Evolutionary conservation across 2,797 vertebrate species (phyloP).

Genomic region (Epinephelus coioides): DNA sequence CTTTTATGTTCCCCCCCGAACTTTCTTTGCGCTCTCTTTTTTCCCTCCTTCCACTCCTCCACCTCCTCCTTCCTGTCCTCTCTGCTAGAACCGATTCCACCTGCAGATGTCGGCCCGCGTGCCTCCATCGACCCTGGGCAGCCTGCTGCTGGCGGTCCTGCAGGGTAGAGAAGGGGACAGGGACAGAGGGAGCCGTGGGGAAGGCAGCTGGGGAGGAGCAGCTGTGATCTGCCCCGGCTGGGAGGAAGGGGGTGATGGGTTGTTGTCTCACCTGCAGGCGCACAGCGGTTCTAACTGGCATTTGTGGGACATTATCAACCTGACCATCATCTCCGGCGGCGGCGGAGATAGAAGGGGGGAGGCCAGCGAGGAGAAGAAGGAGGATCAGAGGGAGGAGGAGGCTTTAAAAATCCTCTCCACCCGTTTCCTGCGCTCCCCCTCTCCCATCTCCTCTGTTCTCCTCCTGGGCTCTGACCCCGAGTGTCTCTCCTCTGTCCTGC

Average conservation of each 20-base stretch:
- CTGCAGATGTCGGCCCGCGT: conserved; percentile 92
- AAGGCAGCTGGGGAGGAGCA: conserved; percentile 86
- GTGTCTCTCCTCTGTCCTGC: conserved; percentile 85
- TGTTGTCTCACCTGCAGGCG: conserved; percentile 88
- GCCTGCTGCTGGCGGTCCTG: conserved; percentile 89
- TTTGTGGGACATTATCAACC: conserved; percentile 88
- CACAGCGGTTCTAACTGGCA: conserved; percentile 82
- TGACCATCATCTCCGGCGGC: conserved; percentile 76
- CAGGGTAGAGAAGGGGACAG: conserved; percentile 78
- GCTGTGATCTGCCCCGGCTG: conserved; percentile 90
- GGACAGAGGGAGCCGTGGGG: conserved; percentile 58
- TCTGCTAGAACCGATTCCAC: conserved; percentile 91
- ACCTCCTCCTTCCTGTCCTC: conserved; percentile 4
- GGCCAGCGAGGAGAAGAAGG: conserved; percentile 74
- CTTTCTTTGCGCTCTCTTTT: neutral
- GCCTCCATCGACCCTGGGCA: conserved; percentile 88
- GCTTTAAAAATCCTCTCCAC: conserved; percentile 82
- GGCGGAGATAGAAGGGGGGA: conserved; percentile 58
- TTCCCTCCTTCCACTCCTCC: neutral
- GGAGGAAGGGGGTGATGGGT: conserved; percentile 78
- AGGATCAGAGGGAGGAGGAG: conserved; percentile 79
- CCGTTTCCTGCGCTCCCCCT: conserved; percentile 83
- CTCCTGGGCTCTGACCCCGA: conserved; percentile 89
- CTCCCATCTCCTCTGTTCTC: conserved; percentile 84
- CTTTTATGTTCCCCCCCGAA: neutral